Percentiles rank a stretch among this genome's conserved stretches.
Conservation (phyloP, 2,888 invertebrate genomes). For the Coelopa pilipes region DNA sequence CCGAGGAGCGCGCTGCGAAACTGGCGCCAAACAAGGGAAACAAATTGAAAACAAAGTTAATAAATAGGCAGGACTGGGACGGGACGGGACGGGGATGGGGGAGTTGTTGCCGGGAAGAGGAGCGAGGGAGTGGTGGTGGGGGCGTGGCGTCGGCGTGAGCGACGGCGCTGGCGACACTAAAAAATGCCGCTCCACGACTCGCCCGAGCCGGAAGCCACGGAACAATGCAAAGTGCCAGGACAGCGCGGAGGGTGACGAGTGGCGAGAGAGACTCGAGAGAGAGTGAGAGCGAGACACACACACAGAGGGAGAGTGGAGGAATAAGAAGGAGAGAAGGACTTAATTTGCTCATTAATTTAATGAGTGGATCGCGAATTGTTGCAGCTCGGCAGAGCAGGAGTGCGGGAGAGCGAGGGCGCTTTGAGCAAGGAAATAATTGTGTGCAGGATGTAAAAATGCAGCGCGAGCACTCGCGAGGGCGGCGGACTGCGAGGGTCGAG, state of each 20-base stretch:
- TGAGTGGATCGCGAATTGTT: conserved; percentile 51
- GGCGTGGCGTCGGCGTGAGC: too few species aligned
- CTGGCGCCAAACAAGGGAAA: neutral
- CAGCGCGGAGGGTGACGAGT: too few species aligned
- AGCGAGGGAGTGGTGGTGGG: too few species aligned
- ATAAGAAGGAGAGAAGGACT: conserved; percentile 12
- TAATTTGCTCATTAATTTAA: conserved; percentile 53
- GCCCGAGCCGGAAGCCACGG: too few species aligned
- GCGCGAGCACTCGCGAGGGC: too few species aligned
- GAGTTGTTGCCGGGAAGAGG: neutral
- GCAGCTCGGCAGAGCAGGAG: neutral
- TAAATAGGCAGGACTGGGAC: neutral
- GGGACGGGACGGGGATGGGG: neutral
- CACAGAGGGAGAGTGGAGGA: neutral
- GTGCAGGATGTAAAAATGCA: too few species aligned
- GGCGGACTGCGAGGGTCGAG: too few species aligned
- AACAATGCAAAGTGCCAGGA: too few species aligned
- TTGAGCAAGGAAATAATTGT: too few species aligned
- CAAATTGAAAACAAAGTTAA: neutral
- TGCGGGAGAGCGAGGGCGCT: too few species aligned
- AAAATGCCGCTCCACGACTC: conserved; percentile 37
- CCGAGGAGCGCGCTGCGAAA: neutral
- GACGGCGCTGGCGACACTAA: conserved; percentile 41
- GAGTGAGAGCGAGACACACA: neutral
- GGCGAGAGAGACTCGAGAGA: too few species aligned